Evolutionary conservation across 2,113 vertebrate genomes (phyloP).

Genomic region (Acrocephalus arundinaceus): DNA sequence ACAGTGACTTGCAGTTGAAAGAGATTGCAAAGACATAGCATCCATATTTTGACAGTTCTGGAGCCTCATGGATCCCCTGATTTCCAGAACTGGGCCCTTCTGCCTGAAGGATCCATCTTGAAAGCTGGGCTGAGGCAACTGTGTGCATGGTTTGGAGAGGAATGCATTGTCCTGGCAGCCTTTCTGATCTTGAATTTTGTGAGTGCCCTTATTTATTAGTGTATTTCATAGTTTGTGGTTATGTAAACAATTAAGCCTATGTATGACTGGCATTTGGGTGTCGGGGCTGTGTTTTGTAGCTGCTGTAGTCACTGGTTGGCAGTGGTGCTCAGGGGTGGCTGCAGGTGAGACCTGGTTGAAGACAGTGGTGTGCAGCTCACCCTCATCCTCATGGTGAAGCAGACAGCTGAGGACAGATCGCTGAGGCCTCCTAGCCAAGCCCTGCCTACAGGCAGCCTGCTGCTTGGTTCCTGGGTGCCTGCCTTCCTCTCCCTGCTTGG

Average conservation of each 20-base stretch:
- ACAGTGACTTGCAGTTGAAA: not conserved
- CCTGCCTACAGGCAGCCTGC: not conserved
- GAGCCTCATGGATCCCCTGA: not conserved
- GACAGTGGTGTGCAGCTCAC: not conserved
- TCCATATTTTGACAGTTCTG: not conserved
- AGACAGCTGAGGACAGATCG: rapidly evolving
- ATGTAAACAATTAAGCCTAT: rapidly evolving
- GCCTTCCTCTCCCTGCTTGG: not conserved
- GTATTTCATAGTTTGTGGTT: not conserved
- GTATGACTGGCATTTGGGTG: not conserved
- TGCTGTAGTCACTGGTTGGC: not conserved
- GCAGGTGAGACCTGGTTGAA: not conserved
- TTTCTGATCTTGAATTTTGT: not conserved
- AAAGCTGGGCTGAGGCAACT: not conserved
- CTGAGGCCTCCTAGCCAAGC: not conserved
- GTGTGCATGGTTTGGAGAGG: not conserved
- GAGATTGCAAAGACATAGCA: not conserved
- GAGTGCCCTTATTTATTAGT: not conserved
- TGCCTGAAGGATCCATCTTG: not conserved
- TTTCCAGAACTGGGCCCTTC: not conserved
- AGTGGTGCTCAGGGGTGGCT: not conserved
- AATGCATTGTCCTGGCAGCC: not conserved
- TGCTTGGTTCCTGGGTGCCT: rapidly evolving
- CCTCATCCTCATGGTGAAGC: not conserved
- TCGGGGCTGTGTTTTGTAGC: rapidly evolving